Base-by-base conservation (phyloP, 2,113 vertebrate genomes). In the Sturnus vulgaris region DNA sequence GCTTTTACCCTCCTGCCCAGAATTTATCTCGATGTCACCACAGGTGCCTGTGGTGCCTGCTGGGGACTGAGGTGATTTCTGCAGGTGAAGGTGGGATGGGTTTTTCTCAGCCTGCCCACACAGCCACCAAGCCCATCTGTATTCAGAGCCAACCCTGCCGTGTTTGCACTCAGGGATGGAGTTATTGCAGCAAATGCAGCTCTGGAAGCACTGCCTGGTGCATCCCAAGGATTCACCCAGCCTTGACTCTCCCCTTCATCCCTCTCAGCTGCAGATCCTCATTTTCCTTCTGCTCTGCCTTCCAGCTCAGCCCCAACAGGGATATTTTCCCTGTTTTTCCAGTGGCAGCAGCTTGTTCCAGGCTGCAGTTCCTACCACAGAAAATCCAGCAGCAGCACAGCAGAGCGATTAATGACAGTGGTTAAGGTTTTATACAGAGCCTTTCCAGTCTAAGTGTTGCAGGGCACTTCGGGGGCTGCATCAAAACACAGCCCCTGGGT, bases 321-420 rank as follows among this genome's bases (percentile, higher is more conserved):
- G 64, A 16, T 27, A 10, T 60, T 82, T 92, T 66, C 49, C 81
- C 81, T 15, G 31, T 57, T 83, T 92, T 84, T 20, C 78, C 88
- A 46, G 71, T 18, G 79, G 71, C 83, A 88, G 81, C 52, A 79
- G 80, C 92, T 91, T 31, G 81, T 78, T 92, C 52, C 24, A 93
- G 78, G 82, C 86, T 87, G 77, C 81, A 25, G 73, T 39, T 70
- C 24, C 90, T 83, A 93, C 82, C 90, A 88, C 78, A 50, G 63
- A 56, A 76, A 92, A 95, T 90, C 15, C 95, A 78, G 94, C 87
- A 81, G 90, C 70, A 69, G 81, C 77, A 39, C 10, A 28, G 57
- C 91, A 78, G 84, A 86, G 84, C 11, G 6, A 95, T 86, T 68
- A 53, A 83, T 94, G 95, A 11, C 86, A 76, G 65, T 24, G 79